Base-by-base conservation (phyloP, 2,888 invertebrate species). In the Didymodactylos carnosus region DNA sequence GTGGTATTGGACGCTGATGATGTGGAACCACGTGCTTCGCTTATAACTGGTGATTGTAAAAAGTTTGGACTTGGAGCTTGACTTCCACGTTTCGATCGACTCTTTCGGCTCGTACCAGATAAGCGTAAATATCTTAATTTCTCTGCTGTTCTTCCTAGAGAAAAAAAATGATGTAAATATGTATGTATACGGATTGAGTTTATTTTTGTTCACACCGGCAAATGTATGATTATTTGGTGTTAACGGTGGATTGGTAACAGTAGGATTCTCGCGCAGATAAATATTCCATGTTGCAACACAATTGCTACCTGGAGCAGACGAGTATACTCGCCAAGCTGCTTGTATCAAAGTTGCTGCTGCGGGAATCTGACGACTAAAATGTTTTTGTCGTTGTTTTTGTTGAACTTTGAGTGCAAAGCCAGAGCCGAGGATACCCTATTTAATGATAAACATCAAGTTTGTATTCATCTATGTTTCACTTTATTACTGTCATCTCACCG, bases 391-490 rank as follows among this genome's bases (percentile, higher is more conserved):
- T 82, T 91, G 90, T 81, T 91, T 90, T 82, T 91, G 91, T 82
- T 91, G 91, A 39, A 91, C 91, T 85, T 91, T 91, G 76, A 91
- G 84, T 53, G 91, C 91, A 83, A 91, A 91, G 25, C 91, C 91
- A 72, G 90, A 90, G 71, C 91, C 91, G 62, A 91, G 84, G 78
- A 91, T 91, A 77, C 91, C 91, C 90, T 90, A 82, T 29, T 14
- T 35, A 3, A 41, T 41, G 13, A 7, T 41, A 41, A 49, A 13
- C 3, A 2, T n/a, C 29, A n/a, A 35, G 35, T 10, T 62, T 62
- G n/a, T n/a, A n/a, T n/a, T n/a, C n/a, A n/a, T n/a, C n/a, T n/a
- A n/a, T n/a, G n/a, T n/a, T n/a, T n/a, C n/a, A n/a, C n/a, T n/a
- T n/a, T n/a, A n/a, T n/a, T n/a, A n/a, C n/a, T n/a, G n/a, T n/a